Base-by-base conservation (phyloP, 2,113 vertebrate species). In the Dunckerocampus dactyliophorus region DNA sequence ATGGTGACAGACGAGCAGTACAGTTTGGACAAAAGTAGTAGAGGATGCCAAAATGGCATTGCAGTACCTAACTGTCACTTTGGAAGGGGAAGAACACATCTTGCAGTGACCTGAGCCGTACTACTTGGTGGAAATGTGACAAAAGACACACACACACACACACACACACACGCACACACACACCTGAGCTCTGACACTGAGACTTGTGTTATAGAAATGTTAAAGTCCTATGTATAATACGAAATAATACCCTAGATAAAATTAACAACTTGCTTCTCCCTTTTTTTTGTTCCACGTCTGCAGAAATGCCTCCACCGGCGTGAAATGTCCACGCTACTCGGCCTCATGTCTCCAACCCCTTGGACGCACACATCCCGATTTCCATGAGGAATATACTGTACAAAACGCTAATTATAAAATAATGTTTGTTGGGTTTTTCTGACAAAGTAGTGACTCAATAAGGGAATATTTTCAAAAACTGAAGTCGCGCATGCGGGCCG, bases 391-490 rank as follows among this genome's bases (percentile, higher is more conserved):
- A 77, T 72, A 73, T 75, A 72, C 69, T 77, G 76, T 84, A 87
- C 50, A 42, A 43, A 88, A 89, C 10, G 37, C 37, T 39, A 86
- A 83, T 69, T 72, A 82, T 81, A 88, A 86, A 88, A 86, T 74
- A 81, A 50, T 53, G 14, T 55, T 62, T 62, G 14, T 45, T 58
- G 72, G 57, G 15, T 66, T 67, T 73, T 65, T 68, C 71, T 69
- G 83, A 80, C 68, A 81, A 85, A 84, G 72, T 73, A 70, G 55
- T 74, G 13, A 54, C 70, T 73, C 72, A 77, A 67, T 72, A 68
- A 24, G 73, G 72, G 69, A 71, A 71, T 69, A 77, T 73, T 82
- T 72, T 69, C 69, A 56, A 60, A 82, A 83, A 81, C 79, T 52
- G 22, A 47, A 72, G 75, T 61, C 62, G 62, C 76, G 71, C 85